Base-by-base conservation (phyloP, 2,888 invertebrate genomes). In the Mesorhabditis spiculigera region DNA sequence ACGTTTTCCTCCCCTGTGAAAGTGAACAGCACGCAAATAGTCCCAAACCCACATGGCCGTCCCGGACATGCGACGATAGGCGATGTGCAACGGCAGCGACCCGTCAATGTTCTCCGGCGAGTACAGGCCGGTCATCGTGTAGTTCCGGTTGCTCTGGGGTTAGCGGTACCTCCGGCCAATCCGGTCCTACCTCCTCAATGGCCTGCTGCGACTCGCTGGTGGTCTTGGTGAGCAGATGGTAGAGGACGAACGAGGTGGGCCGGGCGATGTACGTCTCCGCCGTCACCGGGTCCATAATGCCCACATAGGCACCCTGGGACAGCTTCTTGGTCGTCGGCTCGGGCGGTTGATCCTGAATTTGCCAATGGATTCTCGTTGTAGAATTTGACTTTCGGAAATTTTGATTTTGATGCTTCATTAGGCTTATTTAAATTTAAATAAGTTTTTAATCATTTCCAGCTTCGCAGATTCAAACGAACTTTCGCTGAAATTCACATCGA, bases 221-320 rank as follows among this genome's bases (percentile, higher is more conserved):
- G 58, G 10, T 50, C 8, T 50, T 10, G 8, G 8, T 10, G 8
- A 13, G 58, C n/a, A 13, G 8, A n/a, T 50, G 58, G 58, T 50
- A 50, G 58, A 50, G 58, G 58, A 50, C 58, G 58, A 50, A 50
- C 58, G 58, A 50, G 58, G 58, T 50, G 58, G 58, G 58, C 8
- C 58, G 58, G n/a, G 58, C 8, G n/a, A 50, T 50, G 58, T 13
- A 50, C 8, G 10, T n/a, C 58, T 50, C 58, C n/a, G 58, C 58
- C 8, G 10, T 50, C 58, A 50, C 8, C 58, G 58, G 10, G n/a
- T 50, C 58, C 58, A 50, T 13, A 2, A 50, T n/a, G n/a, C 58
- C 58, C 8, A 50, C 58, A 50, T 50, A 50, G 58, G 58, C 58
- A 13, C 58, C 58, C 58, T 50, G 28, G 28, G 28, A 28, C 3